Evolutionary conservation across 2,113 vertebrate species (phyloP).

Genomic region (Eulemur rufifrons): DNA sequence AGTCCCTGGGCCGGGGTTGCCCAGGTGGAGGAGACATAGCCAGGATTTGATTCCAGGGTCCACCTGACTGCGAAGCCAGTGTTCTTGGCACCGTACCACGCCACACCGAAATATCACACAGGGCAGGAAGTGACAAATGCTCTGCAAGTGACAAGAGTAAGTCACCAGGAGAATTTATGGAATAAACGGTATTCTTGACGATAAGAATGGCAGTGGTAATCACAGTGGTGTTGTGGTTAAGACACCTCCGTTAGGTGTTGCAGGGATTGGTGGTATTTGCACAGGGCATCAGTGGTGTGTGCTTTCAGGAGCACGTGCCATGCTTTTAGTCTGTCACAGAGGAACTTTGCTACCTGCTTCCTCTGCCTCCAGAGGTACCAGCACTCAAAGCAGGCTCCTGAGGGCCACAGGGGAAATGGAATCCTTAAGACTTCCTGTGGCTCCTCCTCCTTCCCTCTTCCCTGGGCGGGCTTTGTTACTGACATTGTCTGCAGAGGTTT

Average conservation of each 20-base stretch:
- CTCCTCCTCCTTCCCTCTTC: not conserved
- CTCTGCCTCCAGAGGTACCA: not conserved
- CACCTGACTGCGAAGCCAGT: not conserved
- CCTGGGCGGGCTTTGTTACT: constrained; percentile 43
- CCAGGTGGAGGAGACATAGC: not conserved
- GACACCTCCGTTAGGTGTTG: not conserved
- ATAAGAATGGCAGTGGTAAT: fast-evolving
- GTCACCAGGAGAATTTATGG: not conserved
- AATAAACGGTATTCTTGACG: not conserved
- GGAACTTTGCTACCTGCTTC: not conserved
- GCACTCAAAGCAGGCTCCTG: not conserved
- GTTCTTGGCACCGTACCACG: not conserved
- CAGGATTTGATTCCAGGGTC: not conserved
- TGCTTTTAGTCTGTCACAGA: not conserved
- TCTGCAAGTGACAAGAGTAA: not conserved
- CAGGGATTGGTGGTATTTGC: not conserved
- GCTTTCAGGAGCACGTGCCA: not conserved
- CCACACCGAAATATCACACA: not conserved
- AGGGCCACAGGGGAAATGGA: not conserved
- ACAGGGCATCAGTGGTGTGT: not conserved
- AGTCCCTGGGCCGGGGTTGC: not conserved
- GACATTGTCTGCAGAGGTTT: constrained; percentile 39
- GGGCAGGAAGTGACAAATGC: not conserved
- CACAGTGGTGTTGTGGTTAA: fast-evolving
- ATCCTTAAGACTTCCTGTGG: not conserved